phyloP scores from a whole-genome alignment of 2,113 vertebrate species.

The Rhynchomys soricoides region DNA sequence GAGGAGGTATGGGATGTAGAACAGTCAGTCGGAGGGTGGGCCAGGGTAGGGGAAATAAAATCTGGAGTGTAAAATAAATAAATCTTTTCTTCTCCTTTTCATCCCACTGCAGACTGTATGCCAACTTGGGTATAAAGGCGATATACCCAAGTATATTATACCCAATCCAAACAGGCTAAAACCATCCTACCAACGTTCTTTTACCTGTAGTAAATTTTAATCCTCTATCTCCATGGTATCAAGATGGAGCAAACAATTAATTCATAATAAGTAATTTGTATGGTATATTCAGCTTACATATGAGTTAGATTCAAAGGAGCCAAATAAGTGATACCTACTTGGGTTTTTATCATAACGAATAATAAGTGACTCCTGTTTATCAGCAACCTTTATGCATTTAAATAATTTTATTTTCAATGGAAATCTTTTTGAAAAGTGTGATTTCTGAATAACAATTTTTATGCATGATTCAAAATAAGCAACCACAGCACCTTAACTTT shows the following conservation, averaged over 20 bases:
- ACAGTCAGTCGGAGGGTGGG: too few relatives aligned
- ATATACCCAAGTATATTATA: too few relatives aligned
- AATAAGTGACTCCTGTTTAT: background rate
- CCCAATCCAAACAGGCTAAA: background rate
- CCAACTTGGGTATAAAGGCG: too few relatives aligned
- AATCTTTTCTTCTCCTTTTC: background rate
- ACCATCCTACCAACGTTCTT: background rate
- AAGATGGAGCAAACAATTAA: background rate
- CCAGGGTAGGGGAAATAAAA: too few relatives aligned
- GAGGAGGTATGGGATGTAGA: too few relatives aligned
- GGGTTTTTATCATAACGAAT: background rate
- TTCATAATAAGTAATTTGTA: background rate
- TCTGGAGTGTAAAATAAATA: too few relatives aligned
- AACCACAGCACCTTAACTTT: background rate
- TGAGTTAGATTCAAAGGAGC: background rate
- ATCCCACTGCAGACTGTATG: background rate
- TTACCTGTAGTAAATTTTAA: background rate
- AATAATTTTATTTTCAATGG: background rate
- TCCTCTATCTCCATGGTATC: background rate
- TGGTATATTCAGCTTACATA: background rate
- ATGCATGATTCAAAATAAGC: background rate
- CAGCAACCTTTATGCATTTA: background rate
- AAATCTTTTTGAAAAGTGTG: conserved; percentile 3
- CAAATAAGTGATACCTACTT: background rate
- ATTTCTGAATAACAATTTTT: background rate